These are phyloP conservation scores for Ceratosolen solmsi DNA, from an alignment of 1,140 invertebrate species.

Conservation along the genomic window DNA sequence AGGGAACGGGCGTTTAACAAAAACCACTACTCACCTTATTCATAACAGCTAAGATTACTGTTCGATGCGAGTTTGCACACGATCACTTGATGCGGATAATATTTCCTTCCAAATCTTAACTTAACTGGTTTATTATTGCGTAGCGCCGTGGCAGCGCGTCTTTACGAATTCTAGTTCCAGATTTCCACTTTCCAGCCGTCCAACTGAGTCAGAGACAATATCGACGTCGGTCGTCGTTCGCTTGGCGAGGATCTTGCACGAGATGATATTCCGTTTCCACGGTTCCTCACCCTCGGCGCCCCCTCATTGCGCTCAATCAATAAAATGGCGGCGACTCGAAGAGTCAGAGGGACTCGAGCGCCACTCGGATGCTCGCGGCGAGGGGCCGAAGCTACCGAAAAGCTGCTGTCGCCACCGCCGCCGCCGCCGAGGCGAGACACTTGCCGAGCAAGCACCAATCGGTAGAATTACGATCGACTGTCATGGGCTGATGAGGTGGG, in stretches of 20 bases:
- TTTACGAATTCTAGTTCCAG: not conserved
- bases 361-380: not conserved
- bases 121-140: not conserved
- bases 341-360: not conserved
- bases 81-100: not conserved
- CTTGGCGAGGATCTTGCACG: too few species aligned
- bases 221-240: not conserved
- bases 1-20: not conserved
- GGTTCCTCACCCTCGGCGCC: not conserved
- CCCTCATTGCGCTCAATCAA: not conserved
- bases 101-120: not conserved
- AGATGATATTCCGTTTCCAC: not conserved
- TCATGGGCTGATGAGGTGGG: too few species aligned
- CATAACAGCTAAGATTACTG: slow-evolving; percentile 35
- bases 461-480: too few species aligned
- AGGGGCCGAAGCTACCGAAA: too few species aligned
- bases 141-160: slow-evolving; percentile 12
- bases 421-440: too few species aligned
- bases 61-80: not conserved
- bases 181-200: not conserved
- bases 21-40: slow-evolving; percentile 52
- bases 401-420: too few species aligned
- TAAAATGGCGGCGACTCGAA: slow-evolving; percentile 10
- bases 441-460: too few species aligned
- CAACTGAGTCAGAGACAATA: not conserved